These are phyloP conservation scores for Dendroctonus valens DNA, from an alignment of 1,140 invertebrate species.

Conservation along the genomic window DNA sequence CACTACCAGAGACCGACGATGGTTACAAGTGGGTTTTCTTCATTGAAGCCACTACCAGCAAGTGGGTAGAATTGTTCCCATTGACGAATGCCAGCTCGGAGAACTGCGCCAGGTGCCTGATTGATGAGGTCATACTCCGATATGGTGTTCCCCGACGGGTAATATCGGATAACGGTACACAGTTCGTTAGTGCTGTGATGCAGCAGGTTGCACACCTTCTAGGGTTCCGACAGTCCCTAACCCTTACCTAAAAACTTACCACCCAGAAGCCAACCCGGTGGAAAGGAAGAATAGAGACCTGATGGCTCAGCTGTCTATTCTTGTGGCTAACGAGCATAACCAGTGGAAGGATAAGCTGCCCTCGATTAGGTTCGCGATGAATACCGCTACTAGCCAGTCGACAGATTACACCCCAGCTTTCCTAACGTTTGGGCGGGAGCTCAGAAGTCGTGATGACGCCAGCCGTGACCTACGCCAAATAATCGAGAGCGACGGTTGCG, in stretches of 20 bases:
- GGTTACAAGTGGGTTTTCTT: conserved; percentile 30
- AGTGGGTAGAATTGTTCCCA: conserved; percentile 37
- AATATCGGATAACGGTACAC: conserved; percentile 19
- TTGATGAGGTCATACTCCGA: conserved; percentile 36
- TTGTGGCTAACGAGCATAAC: conserved; percentile 8
- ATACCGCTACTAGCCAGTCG: conserved; percentile 43
- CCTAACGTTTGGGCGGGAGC: conserved; percentile 28
- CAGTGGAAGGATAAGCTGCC: conserved; percentile 43
- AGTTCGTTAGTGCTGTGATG: conserved; percentile 41
- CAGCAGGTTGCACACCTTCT: conserved; percentile 43
- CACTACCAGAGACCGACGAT: conserved; percentile 20
- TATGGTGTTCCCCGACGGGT: conserved; percentile 25
- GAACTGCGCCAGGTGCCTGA: conserved; percentile 28
- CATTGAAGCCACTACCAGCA: conserved; percentile 32
- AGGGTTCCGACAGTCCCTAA: conserved; percentile 44
- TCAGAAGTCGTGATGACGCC: conserved; percentile 22
- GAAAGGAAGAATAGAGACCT: conserved; percentile 47
- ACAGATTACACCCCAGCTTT: conserved; percentile 28
- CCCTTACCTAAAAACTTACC: conserved; percentile 48
- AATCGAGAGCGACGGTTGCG: conserved; percentile 11
- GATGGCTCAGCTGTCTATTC: conserved; percentile 21
- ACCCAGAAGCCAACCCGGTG: conserved; percentile 22
- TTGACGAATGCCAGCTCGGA: conserved; percentile 31
- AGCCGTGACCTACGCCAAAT: conserved; percentile 19
- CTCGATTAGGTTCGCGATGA: conserved; percentile 50